Base-by-base conservation (phyloP, 2,113 vertebrate species). In the Prunella himalayana region DNA sequence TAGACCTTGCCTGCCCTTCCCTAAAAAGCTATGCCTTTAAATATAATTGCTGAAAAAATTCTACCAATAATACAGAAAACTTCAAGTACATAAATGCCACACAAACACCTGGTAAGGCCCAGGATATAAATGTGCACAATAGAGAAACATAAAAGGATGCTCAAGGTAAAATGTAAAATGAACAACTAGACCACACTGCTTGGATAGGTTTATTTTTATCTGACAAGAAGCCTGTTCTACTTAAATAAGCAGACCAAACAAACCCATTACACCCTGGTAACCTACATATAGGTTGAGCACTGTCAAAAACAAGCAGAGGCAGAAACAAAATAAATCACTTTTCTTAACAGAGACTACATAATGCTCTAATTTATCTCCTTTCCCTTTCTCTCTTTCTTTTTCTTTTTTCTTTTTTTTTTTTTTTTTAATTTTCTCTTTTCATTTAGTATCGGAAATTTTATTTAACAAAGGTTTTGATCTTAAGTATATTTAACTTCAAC, bases 161-260 rank as follows among this genome's bases (percentile, higher is more conserved):
- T 77, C 31, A 73, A 57, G 22, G 44, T 78, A 71, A 89, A 90
- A 14, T 1, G 2, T 39, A 71, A 86, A 95, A 92, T 23, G 6
- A 94, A 70, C 16, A 75, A 24, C 24, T 37, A 63, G 42, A 79
- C 28, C 12, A 56, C 30, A 18, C 12, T 78, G 2, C 23, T 94
- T 89, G 7, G 13, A 66, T 12, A 84, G 10, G 15, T 78, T 92
- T 92, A 90, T 95, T 88, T 92, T 89, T 63, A 44, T 49, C 50
- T 54, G 35, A 45, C 42, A 90, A 68, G 81, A 78, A 65, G 1
- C 44, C 79, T 69, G 15, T 49, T 90, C 82, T 56, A 31, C 70
- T 88, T 87, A 80, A 82, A 71, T n/a, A 64, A 91, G 13, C 25
- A 87, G 45, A 39, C 22, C 42, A 85, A 90, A 53, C 24, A 92